A percentile compares a stretch with the other conserved stretches of the same genome.
Evolutionary conservation across 2,888 invertebrate genomes (phyloP).

Genomic region (Isotomurus palustris): DNA sequence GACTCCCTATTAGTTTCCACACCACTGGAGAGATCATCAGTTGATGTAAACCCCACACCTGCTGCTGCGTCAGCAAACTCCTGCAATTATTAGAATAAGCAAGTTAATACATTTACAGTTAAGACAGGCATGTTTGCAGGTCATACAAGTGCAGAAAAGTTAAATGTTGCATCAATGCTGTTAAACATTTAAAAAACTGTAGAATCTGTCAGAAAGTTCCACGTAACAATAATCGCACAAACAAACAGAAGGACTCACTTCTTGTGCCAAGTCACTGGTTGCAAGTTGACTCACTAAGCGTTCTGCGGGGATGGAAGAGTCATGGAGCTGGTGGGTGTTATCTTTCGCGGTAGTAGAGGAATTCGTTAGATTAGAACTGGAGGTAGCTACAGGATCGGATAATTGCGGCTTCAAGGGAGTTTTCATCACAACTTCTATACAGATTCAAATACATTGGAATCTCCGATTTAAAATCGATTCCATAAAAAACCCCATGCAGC

Average conservation of each 20-base stretch:
- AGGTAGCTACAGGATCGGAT: constrained; percentile 45
- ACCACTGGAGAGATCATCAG: constrained; percentile 20
- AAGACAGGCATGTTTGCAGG: too few species aligned
- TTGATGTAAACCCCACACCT: constrained; percentile 23
- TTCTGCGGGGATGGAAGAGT: background rate
- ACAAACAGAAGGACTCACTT: too few species aligned
- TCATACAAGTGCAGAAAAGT: too few species aligned
- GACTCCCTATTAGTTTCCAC: constrained; percentile 37
- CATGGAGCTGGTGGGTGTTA: constrained; percentile 9
- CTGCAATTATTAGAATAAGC: too few species aligned
- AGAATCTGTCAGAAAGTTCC: too few species aligned
- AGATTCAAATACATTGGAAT: constrained; percentile 1
- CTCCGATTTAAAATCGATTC: background rate
- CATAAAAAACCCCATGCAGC: background rate
- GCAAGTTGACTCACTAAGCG: constrained; percentile 21
- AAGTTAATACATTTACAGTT: too few species aligned
- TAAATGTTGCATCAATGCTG: too few species aligned
- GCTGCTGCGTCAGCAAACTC: constrained; percentile 44
- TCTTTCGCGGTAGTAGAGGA: constrained; percentile 14
- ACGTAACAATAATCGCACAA: too few species aligned
- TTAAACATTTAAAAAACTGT: too few species aligned
- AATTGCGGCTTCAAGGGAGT: constrained; percentile 46
- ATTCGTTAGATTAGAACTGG: constrained; percentile 41
- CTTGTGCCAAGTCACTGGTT: constrained; percentile 44
- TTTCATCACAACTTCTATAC: constrained; percentile 41